phyloP scores from a whole-genome alignment of 37 sponge, comb jelly and placozoan genomes.

The Eunapius fragilis region DNA sequence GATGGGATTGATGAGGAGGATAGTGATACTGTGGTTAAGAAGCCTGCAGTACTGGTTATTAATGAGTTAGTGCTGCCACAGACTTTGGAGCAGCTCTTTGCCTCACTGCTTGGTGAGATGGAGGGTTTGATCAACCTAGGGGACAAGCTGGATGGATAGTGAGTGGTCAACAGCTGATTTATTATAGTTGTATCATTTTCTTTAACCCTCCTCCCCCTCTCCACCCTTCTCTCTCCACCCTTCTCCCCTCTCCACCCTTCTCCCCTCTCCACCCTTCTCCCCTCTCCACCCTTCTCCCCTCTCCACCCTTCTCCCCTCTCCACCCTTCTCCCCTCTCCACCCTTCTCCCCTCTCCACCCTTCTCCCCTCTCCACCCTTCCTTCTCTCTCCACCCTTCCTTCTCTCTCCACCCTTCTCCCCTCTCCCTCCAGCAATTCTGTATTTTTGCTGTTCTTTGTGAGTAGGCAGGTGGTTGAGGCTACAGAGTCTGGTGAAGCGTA shows the following conservation, averaged over 20 bases:
- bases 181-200: background rate
- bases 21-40: background rate
- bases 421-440: slow-evolving; percentile 70
- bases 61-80: slow-evolving; percentile 8
- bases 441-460: slow-evolving; percentile 67
- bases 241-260: background rate
- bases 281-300: background rate
- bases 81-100: slow-evolving; percentile 67
- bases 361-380: background rate
- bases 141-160: slow-evolving; percentile 82
- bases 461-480: slow-evolving; percentile 58
- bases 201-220: background rate
- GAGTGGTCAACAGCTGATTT: slow-evolving; percentile 19
- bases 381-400: background rate
- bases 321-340: background rate
- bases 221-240: background rate
- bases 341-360: background rate
- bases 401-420: background rate
- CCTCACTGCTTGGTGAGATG: slow-evolving; percentile 65
- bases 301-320: background rate
- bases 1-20: slow-evolving; percentile 6
- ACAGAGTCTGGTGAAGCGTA: slow-evolving; percentile 36
- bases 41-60: background rate
- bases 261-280: background rate
- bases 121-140: slow-evolving; percentile 77